Conservation (phyloP, 2,113 vertebrate species). For the Formicarius rufipectus region DNA sequence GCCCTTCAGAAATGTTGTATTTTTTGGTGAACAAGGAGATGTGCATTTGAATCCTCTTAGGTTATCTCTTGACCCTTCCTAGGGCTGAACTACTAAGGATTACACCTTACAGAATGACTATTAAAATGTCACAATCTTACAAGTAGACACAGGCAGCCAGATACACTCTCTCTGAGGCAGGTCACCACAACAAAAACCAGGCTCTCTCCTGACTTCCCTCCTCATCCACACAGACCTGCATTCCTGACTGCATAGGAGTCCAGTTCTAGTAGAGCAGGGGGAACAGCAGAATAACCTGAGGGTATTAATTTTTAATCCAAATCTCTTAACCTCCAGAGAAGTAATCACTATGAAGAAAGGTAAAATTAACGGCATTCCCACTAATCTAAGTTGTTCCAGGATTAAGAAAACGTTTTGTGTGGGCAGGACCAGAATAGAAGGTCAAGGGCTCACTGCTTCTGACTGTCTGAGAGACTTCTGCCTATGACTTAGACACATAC, state of each 20-base stretch:
- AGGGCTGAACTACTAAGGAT: background rate
- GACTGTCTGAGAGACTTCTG: background rate
- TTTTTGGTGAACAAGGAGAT: background rate
- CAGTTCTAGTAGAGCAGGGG: background rate
- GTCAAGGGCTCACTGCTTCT: background rate
- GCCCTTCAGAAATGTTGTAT: background rate
- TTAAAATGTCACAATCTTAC: background rate
- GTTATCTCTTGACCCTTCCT: background rate
- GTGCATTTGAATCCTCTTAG: background rate
- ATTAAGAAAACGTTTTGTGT: background rate
- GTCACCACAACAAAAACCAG: background rate
- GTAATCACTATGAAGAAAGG: background rate
- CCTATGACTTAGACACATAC: background rate
- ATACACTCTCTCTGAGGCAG: background rate
- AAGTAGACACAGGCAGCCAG: background rate
- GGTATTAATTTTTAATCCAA: background rate
- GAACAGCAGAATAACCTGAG: background rate
- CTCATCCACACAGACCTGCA: background rate
- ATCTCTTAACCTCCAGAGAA: background rate
- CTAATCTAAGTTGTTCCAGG: background rate
- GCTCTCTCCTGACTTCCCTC: background rate
- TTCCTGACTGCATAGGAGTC: background rate
- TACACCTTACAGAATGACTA: background rate
- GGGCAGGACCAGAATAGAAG: background rate
- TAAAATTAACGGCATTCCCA: background rate